A percentile compares a stretch with the other conserved stretches of the same genome.
Evolutionary conservation across 2,113 vertebrate genomes (phyloP).

Genomic region (Columba livia): DNA sequence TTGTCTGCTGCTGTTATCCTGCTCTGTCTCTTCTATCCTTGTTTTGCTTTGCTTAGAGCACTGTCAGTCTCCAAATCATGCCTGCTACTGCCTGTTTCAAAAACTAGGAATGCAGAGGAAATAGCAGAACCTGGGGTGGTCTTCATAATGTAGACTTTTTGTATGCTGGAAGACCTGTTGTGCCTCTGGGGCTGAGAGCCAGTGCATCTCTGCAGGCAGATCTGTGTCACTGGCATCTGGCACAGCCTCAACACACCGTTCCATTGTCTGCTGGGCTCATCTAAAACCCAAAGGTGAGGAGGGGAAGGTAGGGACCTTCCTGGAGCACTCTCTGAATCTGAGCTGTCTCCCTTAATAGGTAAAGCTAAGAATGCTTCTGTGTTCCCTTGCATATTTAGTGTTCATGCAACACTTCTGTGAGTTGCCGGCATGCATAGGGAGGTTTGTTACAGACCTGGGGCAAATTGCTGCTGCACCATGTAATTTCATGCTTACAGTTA

Average conservation of each 20-base stretch:
- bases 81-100: neutral
- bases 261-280: neutral
- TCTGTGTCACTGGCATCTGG: neutral
- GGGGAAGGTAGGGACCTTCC: neutral
- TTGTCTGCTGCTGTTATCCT: neutral
- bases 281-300: neutral
- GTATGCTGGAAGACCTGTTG: neutral
- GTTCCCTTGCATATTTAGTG: neutral
- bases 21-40: neutral
- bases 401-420: neutral
- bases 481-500: neutral
- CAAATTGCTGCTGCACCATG: neutral
- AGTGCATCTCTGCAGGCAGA: neutral
- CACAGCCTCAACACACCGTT: accelerated
- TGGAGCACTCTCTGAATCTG: neutral
- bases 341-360: neutral
- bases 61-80: neutral
- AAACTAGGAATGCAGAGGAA: neutral
- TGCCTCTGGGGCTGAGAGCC: too few species aligned
- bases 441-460: accelerated
- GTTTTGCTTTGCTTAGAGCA: neutral
- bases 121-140: neutral
- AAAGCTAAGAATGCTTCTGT: neutral
- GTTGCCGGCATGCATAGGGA: accelerated
- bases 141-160: neutral